Evolutionary conservation across 2,888 invertebrate genomes (phyloP), one percentile per base, ranked within the genome.

Genomic region (Drosophila stalkeri): DNA sequence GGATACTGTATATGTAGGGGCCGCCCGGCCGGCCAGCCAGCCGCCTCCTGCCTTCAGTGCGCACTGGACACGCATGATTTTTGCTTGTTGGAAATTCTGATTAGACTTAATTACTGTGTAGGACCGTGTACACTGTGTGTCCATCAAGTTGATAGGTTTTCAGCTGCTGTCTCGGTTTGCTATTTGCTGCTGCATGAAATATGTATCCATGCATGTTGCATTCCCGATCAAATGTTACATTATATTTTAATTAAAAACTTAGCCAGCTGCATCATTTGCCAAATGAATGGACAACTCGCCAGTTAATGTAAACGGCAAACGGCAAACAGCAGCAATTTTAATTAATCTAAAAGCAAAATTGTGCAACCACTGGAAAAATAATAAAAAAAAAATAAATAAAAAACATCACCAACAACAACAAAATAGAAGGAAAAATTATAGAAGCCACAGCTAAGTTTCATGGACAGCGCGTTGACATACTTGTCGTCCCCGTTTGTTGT

Each of bases 91-190:
- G 68, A 84, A 87, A 85, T 85, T 85, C 85, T 85, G 87, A 90
- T 90, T 88, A 90, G 85, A 89, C 88, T 88, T 88, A 88, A 88
- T 88, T 90, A 88, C 85, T 89, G 79, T 82, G 78, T 77, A 81
- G 72, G 73, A 57, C 73, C 69, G 60, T 71, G 71, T 72, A 59
- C 78, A 75, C n/a, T n/a, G 72, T 76, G 70, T 75, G 71, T 72
- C 81, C 74, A 81, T 86, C 86, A 84, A 80, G 68, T 70, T 82
- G 87, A 86, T 84, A 74, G 82, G 80, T 80, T 77, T 84, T 84
- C 82, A 80, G 73, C 68, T 72, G 76, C 69, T 57, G 68, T 7
- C 49, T 52, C 56, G 64, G 64, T 64, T 59, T 66, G 70, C 55
- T 69, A 64, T 67, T 61, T 39, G 54, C 54, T 63, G 71, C 54